Base-by-base conservation (phyloP, 2,888 invertebrate species). In the Mactromeris polynyma region DNA sequence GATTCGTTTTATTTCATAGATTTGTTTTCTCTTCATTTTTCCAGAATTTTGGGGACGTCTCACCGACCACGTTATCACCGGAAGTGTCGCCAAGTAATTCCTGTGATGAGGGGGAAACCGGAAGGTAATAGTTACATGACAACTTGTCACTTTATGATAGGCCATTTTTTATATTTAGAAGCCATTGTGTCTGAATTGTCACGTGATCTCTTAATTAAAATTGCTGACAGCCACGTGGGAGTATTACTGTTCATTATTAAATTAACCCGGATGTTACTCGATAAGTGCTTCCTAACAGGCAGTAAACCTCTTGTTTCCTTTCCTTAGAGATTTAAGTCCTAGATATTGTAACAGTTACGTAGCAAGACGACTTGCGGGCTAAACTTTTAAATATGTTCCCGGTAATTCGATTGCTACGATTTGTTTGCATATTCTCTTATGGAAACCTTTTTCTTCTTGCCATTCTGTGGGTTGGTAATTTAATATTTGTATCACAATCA, bases 1-100 rank as follows among this genome's bases (percentile, higher is more conserved):
- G 58, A 64, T 21, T 64, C n/a, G 21, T 21, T n/a, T 54, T 54
- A 40, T 4, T 54, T 64, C 58, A n/a, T 64, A 26, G n/a, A 64
- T 64, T 26, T 64, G 9, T 26, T 26, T 64, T 64, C 58, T 64
- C 9, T n/a, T 26, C 26, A n/a, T 64, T 64, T 51, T 64, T 38
- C n/a, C 92, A 95, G 95, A 95, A 95, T 88, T 95, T 95, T 89
- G 95, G 95, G n/a, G 95, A 95, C 85, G 95, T 95, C 0, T 95
- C 95, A 0, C 95, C 95, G 0, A 95, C 95, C 0, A 95, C 93
- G 0, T 86, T 95, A 42, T 95, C 95, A 7, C 95, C 95, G 0
- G 96, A 96, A 31, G 92, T 94, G 11, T 96, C 96, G 1, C 96
- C 96, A 3, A 94, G 95, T 73, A 96, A 96, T 88, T 96, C 96